Evolutionary conservation across 2,888 invertebrate species (phyloP).

Genomic region (Entomobrya multifasciata): DNA sequence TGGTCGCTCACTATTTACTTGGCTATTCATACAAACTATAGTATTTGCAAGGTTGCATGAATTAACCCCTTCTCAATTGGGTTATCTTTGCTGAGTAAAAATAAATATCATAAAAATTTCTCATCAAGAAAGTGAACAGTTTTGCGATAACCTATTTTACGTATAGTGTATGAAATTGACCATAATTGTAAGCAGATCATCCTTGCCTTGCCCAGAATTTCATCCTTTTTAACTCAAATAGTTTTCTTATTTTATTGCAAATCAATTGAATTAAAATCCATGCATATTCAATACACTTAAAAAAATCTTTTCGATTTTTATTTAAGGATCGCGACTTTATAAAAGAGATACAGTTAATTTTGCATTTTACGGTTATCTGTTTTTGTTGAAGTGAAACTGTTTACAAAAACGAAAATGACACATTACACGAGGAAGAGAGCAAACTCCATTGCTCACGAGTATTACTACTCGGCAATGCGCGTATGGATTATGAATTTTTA

Average conservation of each 20-base stretch:
- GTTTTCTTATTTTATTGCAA: no score
- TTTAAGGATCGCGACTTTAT: no score
- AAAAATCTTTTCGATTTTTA: no score
- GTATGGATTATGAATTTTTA: slow-evolving; percentile 30
- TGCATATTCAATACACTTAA: no score
- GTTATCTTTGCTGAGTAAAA: not conserved
- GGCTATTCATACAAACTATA: not conserved
- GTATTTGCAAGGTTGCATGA: not conserved
- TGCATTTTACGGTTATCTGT: not conserved
- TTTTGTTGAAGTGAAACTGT: not conserved
- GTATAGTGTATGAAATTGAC: not conserved
- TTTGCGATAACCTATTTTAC: not conserved
- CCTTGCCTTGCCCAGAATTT: no score
- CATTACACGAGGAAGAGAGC: slow-evolving; percentile 52
- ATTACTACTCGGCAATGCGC: slow-evolving; percentile 38
- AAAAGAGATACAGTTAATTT: no score
- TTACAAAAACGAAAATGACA: slow-evolving; percentile 25
- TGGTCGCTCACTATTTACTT: not conserved
- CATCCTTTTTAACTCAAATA: no score
- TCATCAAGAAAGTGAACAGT: not conserved
- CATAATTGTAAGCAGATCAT: no score
- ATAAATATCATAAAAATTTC: not conserved
- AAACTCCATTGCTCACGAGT: slow-evolving; percentile 60
- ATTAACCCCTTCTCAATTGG: not conserved
- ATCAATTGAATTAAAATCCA: no score